Conservation (phyloP, 1,140 invertebrate genomes). For the Drosophila guanche region DNA sequence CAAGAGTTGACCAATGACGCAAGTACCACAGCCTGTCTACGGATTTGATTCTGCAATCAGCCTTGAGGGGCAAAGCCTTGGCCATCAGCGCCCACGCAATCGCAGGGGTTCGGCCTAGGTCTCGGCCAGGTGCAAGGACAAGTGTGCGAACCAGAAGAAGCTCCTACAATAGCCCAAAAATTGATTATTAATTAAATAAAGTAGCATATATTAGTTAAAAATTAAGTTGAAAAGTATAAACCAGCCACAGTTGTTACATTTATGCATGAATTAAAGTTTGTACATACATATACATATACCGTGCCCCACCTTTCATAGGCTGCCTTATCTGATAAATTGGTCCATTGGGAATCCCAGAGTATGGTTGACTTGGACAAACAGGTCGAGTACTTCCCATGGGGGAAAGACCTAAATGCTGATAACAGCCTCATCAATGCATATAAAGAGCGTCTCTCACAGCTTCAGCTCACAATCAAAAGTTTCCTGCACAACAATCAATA, state of each 20-base stretch:
- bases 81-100: constrained; percentile 16
- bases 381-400: constrained; percentile 19
- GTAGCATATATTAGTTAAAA: constrained; percentile 35
- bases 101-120: constrained; percentile 32
- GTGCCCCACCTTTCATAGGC: not conserved
- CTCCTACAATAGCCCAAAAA: constrained; percentile 12
- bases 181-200: constrained; percentile 30
- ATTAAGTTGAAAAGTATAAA: constrained; percentile 47
- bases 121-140: not conserved
- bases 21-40: constrained; percentile 1
- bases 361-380: not conserved
- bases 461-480: not conserved
- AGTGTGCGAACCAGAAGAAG: constrained; percentile 15
- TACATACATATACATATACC: constrained; percentile 7
- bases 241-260: constrained; percentile 3
- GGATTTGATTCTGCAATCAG: constrained; percentile 7
- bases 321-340: constrained; percentile 3
- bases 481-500: constrained; percentile 15
- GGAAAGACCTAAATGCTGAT: constrained; percentile 9
- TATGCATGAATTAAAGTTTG: constrained; percentile 27
- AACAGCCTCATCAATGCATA: constrained; percentile 5
- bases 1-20: constrained; percentile 62
- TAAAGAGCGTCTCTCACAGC: constrained; percentile 12
- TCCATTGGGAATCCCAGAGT: constrained; percentile 27
- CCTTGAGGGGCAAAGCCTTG: constrained; percentile 9